Base-by-base conservation (phyloP, 2,888 invertebrate species). In the Girardia tigrina region DNA sequence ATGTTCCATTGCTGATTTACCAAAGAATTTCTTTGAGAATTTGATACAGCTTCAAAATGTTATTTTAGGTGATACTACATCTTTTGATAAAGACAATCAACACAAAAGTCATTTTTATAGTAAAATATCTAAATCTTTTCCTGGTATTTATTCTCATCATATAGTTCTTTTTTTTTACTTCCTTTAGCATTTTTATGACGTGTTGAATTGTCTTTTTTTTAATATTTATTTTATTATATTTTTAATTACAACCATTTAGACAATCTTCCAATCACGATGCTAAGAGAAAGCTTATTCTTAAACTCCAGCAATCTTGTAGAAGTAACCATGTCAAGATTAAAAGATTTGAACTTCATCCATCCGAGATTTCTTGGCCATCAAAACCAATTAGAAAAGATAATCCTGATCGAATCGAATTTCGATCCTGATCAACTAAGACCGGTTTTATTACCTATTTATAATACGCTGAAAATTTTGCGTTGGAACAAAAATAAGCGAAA, bases 331-430 rank as follows among this genome's bases (percentile, higher is more conserved):
- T 56, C 56, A 12, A 23, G 56, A 12, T 56, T 56, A 2, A 56
- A n/a, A 56, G 4, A 56, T 8, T 56, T 56, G 56, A 56, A 56
- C n/a, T 20, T 4, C n/a, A 56, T 56, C 2, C 56, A 56, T 56
- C 56, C 56, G 56, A 56, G n/a, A 56, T 56, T 56, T 56, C 56
- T 56, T 16, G 56, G 56, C n/a, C 20, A 56, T 56, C 56, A 56
- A 56, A 56, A 56, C 23, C 4, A 16, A 16, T 16, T 56, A 2
- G 56, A 56, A 56, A 20, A n/a, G 6, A 6, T 56, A 56, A 56
- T 23, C n/a, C 56, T 56, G 2, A 56, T 23, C 4, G n/a, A 56
- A 4, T 56, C 56, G 2, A 56, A 56, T 56, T 20, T 56, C 4
- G 56, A 56, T n/a, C 56, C 56, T 20, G 4, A 20, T 20, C 56